Base-by-base conservation (phyloP, 1,140 invertebrate genomes). In the Galleria mellonella region DNA sequence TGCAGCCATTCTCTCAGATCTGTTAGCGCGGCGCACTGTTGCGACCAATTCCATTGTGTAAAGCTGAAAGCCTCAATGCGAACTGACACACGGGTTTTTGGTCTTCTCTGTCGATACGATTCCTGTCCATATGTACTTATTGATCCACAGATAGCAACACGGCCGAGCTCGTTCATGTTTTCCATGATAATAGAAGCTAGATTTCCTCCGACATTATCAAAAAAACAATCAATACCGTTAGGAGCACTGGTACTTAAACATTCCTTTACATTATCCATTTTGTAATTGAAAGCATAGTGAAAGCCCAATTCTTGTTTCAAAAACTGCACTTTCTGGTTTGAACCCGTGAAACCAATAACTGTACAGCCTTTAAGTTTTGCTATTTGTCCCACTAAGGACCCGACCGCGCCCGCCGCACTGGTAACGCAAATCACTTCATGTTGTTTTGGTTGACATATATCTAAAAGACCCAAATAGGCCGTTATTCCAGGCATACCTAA, bases 211-310 rank as follows among this genome's bases (percentile, higher is more conserved):
- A 91, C 89, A 86, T 89, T 57, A 30, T 69, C 61, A 39, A 62
- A 62, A 40, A 90, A 92, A 51, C 89, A 89, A 55, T 92, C 89
- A 1, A 92, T 64, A 10, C 90, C 91, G 6, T 89, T 59, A 0
- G 90, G 89, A 9, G 89, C 89, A 13, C 70, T 71, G 58, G 88
- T 63, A 32, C 76, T 84, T 41, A 93, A 70, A 17, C 68, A 75
- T 23, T 74, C 46, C 7, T 68, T 69, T 14, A 92, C 41, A 41
- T 91, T 62, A 0, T 65, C 89, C 0, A 70, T 89, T 23, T 93
- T 93, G 61, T 93, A 93, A 70, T 94, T 93, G 47, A 91, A 90
- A 2, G 87, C 91, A 50, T 83, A 57, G 67, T 94, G 89, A 62
- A 93, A 92, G 9, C 88, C 88, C 0, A 92, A 56, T 17, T 91